Conservation (phyloP, 1,140 invertebrate genomes). For the Sycophila sp. region DNA sequence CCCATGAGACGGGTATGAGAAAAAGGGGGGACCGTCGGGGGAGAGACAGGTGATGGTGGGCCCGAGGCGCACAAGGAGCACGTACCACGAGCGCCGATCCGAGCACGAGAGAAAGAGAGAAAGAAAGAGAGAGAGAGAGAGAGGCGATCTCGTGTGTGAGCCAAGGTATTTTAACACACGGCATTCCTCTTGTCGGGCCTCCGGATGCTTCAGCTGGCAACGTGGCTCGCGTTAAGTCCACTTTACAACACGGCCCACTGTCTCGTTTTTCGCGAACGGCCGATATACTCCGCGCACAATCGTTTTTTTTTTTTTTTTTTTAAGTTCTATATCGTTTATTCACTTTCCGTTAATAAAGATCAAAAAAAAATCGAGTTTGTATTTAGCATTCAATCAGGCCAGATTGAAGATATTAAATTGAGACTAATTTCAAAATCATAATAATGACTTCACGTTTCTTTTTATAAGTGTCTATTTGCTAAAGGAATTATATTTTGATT, state of each 20-base stretch:
- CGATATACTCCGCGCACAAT: too few relatives aligned
- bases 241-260: conserved; percentile 37
- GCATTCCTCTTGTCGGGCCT: conserved; percentile 62
- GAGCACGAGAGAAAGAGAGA: neutral
- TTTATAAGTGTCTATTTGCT: too few relatives aligned
- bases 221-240: conserved; percentile 56
- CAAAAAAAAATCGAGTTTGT: neutral
- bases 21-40: conserved; percentile 42
- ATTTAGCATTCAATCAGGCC: neutral
- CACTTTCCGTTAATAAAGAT: neutral
- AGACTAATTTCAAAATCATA: too few relatives aligned
- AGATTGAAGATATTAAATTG: too few relatives aligned
- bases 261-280: neutral
- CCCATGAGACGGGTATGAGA: conserved; percentile 20
- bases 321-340: too few relatives aligned
- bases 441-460: too few relatives aligned
- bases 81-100: neutral
- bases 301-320: too few relatives aligned
- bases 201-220: conserved; percentile 60
- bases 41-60: conserved; percentile 65
- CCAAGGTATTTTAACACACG: conserved; percentile 64
- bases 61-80: conserved; percentile 44
- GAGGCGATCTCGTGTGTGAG: conserved; percentile 40
- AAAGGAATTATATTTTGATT: too few relatives aligned
- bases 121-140: neutral